Evolutionary conservation across 2,888 invertebrate species (phyloP), one percentile per base, ranked within the genome.

Genomic region (Elysia crispata): DNA sequence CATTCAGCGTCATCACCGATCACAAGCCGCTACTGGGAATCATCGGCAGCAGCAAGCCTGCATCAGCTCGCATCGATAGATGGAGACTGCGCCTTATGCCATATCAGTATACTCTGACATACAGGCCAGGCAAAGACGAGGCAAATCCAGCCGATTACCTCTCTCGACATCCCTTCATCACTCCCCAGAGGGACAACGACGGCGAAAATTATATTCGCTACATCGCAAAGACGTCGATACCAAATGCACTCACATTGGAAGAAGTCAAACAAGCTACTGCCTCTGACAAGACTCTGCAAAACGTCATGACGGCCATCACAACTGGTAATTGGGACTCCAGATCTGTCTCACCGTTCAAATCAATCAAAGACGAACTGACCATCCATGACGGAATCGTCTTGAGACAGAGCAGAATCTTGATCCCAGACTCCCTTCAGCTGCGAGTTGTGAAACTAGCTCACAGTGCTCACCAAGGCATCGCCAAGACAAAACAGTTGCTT

Each of bases 21-120:
- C 88, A 90, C 83, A 87, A 88, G 77, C 89, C 88, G 1, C 81
- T 90, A 28, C 77, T 83, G 28, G 77, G 83, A 23, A 85, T 90
- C 28, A 85, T 87, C 64, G 79, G 83, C 23, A 85, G 84, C 50
- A 83, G 80, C 31, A 87, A 85, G 76, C 86, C 85, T 20, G 79
- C 86, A 13, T 82, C 84, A 41, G 82, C 83, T 23, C 77, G 82
- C 49, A 83, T 86, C 13, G 85, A 83, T 49, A 72, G 83, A 30
- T 85, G 85, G 86, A 81, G 83, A 49, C 76, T 83, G 15, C 73
- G 82, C 25, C 74, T 86, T 20, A 67, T 78, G 25, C 70, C 83
- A 13, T 86, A 85, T 64, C 66, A 84, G 25, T 83, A 80, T 49
- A 62, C 30, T 20, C 62, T 85, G 0, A 33, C 72, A 49, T 84